These are phyloP conservation scores for Sipunculus nudus DNA, from an alignment of 2,888 invertebrate species.

Conservation along the genomic window DNA sequence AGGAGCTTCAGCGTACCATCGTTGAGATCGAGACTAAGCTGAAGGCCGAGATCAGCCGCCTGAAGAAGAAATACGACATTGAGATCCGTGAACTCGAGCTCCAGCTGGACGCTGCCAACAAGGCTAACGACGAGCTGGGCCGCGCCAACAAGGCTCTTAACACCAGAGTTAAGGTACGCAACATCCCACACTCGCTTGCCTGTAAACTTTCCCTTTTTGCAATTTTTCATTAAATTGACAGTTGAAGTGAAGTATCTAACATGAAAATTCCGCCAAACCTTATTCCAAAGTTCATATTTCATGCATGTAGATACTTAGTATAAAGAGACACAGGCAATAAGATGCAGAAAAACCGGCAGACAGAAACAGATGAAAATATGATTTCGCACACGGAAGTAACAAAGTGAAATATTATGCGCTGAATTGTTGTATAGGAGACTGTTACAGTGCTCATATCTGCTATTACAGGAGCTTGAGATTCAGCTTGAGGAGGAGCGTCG, in stretches of 20 bases:
- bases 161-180: slow-evolving; percentile 79
- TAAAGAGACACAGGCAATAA: too few species aligned
- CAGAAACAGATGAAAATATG: too few species aligned
- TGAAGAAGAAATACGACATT: slow-evolving; percentile 67
- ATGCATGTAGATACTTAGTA: too few species aligned
- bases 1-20: slow-evolving; percentile 65
- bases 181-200: background rate
- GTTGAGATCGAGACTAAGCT: slow-evolving; percentile 65
- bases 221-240: background rate
- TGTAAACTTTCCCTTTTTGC: background rate
- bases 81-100: slow-evolving; percentile 64
- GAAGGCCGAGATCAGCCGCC: slow-evolving; percentile 64
- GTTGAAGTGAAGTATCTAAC: background rate
- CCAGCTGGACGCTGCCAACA: slow-evolving; percentile 39
- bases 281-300: too few species aligned
- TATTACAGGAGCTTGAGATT: slow-evolving; percentile 61
- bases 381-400: too few species aligned
- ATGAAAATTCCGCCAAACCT: too few species aligned
- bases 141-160: slow-evolving; percentile 98
- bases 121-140: slow-evolving; percentile 74
- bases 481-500: slow-evolving; percentile 63
- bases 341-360: too few species aligned
- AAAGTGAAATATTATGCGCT: too few species aligned
- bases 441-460: too few species aligned
- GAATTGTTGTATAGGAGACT: too few species aligned